phyloP scores from a whole-genome alignment of 2,113 vertebrate species.

The Canis aureus region DNA sequence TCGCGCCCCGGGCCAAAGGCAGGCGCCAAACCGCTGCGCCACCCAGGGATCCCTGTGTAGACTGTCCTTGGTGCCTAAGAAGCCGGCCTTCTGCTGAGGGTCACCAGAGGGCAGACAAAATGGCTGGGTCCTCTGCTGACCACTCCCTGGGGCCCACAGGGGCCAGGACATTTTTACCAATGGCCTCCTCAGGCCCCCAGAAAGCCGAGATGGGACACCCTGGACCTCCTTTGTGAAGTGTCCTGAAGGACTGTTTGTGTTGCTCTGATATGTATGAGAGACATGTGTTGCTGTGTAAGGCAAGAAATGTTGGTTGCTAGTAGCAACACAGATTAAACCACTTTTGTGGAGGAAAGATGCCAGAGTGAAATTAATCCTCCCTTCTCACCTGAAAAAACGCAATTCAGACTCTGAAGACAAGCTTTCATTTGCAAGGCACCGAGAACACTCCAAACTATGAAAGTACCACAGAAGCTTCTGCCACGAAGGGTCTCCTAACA shows the following conservation, averaged over 20 bases:
- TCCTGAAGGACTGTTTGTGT: not conserved
- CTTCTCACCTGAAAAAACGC: not conserved
- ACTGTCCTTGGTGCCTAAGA: not conserved
- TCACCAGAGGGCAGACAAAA: not conserved
- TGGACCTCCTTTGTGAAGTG: no score
- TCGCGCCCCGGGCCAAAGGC: no score
- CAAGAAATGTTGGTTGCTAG: not conserved
- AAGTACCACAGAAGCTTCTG: not conserved
- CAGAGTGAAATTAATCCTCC: not conserved
- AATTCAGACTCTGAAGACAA: not conserved
- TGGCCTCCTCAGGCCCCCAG: not conserved
- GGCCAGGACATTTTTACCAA: not conserved
- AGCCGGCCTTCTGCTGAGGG: no score
- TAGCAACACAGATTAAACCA: not conserved
- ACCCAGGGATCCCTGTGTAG: not conserved
- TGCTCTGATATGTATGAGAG: not conserved
- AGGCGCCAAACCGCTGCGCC: no score
- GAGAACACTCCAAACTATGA: not conserved
- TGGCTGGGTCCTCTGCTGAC: not conserved
- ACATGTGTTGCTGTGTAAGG: not conserved
- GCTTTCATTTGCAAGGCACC: not conserved
- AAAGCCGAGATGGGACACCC: rapidly evolving
- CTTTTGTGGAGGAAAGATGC: not conserved
- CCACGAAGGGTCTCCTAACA: not conserved
- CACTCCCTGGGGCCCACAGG: not conserved